Evolutionary conservation across 2,888 invertebrate species (phyloP).

Genomic region (Caradrina clavipalpis): DNA sequence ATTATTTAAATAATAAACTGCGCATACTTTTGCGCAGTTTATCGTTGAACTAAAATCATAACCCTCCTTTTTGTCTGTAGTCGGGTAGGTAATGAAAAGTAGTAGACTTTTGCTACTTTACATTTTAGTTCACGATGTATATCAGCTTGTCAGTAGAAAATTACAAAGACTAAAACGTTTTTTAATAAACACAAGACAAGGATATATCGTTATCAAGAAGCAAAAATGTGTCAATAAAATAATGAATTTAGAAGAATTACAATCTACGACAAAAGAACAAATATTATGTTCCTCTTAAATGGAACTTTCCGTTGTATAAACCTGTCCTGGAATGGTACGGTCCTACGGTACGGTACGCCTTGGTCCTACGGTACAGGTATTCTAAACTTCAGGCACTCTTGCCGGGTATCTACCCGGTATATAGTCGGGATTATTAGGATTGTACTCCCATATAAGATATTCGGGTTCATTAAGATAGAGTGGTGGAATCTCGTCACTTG

Average conservation of each 20-base stretch:
- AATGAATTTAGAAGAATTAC: not conserved
- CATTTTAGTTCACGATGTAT: no score
- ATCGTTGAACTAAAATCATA: no score
- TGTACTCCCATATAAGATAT: slow-evolving; percentile 89
- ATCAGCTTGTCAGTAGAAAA: no score
- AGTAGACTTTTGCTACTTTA: no score
- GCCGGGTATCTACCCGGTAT: slow-evolving; percentile 84
- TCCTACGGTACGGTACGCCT: no score
- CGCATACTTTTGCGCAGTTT: not conserved
- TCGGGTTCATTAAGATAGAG: slow-evolving; percentile 87
- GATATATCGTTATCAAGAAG: not conserved
- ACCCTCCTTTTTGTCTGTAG: no score
- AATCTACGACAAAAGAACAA: not conserved
- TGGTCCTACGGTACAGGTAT: no score
- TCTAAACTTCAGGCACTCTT: slow-evolving; percentile 82
- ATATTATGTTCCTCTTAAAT: no score
- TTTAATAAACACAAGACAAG: not conserved
- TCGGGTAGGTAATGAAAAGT: no score
- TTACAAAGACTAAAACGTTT: no score
- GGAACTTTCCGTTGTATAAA: no score
- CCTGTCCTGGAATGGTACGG: no score
- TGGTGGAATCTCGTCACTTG: slow-evolving; percentile 86
- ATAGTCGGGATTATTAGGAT: slow-evolving; percentile 86
- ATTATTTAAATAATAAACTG: not conserved
- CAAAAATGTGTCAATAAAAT: not conserved